Base-by-base conservation (phyloP, 1,140 invertebrate genomes). In the Hetaerina americana region DNA sequence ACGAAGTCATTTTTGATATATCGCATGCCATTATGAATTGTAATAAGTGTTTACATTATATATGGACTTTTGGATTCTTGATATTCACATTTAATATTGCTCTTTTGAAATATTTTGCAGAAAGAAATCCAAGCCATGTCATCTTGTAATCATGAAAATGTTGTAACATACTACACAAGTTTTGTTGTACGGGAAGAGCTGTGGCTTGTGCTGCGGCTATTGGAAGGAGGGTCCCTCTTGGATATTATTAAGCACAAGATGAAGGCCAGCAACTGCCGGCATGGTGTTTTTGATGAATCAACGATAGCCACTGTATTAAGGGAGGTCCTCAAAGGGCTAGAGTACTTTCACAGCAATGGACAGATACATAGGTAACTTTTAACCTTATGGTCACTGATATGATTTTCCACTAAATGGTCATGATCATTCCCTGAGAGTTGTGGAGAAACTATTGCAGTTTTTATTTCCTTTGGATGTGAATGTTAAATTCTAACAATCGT, bases 111-210 rank as follows among this genome's bases (percentile, higher is more conserved):
- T 76, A 74, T 75, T 67, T 82, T 90, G 72, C 85, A 97, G 84
- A 98, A 98, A 88, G 96, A 98, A 83, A 98, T 98, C 72, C 92
- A 97, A 83, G 97, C 96, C 0, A 99, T 99, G 97, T 96, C 94
- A 68, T 96, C 94, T 71, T 99, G 97, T 82, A 94, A 96, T 80
- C 96, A 99, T 84, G 96, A 98, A 81, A 99, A 99, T 85, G 96
- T 99, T 22, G 97, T 99, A n/a, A 96, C 93, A 28, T 99, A 99
- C 83, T 95, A 98, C 81, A 98, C 97, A 49, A 97, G 95, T 74
- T 99, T 99, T 85, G 94, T 97, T 24, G 97, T 98, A 24, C 90
- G 93, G 76, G 96, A 99, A 80, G 97, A 99, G 79, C 83, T 99
- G 24, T 99, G 97, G 97, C 86, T 99, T 8, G 92, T 99, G 0